A percentile compares a stretch with the other conserved stretches of the same genome.
Conservation (phyloP, 2,888 invertebrate species). For the Drosophila mimetica region DNA sequence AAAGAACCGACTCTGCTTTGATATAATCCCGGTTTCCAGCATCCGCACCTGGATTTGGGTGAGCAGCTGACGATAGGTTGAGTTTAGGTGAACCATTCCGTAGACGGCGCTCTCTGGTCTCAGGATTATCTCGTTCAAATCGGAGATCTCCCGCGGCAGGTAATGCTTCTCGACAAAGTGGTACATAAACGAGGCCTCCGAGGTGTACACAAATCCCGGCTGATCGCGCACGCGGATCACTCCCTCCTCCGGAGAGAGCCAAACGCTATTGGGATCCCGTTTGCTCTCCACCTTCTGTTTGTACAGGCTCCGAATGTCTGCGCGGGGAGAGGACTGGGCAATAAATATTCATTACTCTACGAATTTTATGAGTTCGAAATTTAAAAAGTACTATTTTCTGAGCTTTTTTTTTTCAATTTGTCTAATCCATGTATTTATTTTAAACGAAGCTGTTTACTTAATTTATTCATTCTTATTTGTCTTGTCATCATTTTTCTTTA, state of each 20-base stretch:
- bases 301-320: conserved; percentile 70
- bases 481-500: no score
- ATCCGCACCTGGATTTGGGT: conserved; percentile 71
- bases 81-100: conserved; percentile 68
- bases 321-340: conserved; percentile 57
- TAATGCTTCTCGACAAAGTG: conserved; percentile 75
- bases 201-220: conserved; percentile 80
- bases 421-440: no score
- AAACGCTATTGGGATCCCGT: conserved; percentile 64
- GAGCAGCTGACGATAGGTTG: conserved; percentile 79
- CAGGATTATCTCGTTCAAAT: conserved; percentile 81
- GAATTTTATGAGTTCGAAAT: no score
- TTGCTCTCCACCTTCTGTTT: conserved; percentile 68
- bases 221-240: conserved; percentile 69
- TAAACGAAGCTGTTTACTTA: no score
- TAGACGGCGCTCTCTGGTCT: conserved; percentile 70
- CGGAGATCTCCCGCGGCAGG: conserved; percentile 82
- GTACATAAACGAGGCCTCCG: conserved; percentile 76
- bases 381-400: no score
- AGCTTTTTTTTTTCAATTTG: no score
- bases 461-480: no score
- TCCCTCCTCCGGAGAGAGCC: conserved; percentile 71
- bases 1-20: conserved; percentile 69
- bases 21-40: conserved; percentile 72
- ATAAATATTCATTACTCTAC: neutral